Base-by-base conservation (phyloP, 2,113 vertebrate genomes). In the Eudyptes chrysolophus region DNA sequence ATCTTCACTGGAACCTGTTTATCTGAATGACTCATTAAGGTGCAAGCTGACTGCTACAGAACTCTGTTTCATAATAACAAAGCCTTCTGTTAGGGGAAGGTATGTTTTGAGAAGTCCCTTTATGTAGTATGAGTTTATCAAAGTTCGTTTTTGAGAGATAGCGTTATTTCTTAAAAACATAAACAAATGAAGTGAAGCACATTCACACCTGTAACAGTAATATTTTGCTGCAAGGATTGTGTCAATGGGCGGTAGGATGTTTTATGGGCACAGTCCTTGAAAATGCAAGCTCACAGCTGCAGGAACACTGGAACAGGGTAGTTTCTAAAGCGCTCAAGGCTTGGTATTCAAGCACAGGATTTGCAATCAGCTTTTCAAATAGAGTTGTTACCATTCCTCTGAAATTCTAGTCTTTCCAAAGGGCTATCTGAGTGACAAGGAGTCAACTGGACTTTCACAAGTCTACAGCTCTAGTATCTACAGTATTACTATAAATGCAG, bases 1-100 rank as follows among this genome's bases (percentile, higher is more conserved):
- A 98, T 97, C 97, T 95, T 80, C 90, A 60, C 80, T 36, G 82
- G 74, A 76, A 87, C 40, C 87, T 61, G 79, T 29, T 89, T 44
- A 70, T 62, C 95, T 34, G 68, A 44, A 46, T 54, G 90, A 94
- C 97, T 95, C 93, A 54, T 21, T 16, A 36, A 61, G 49, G 65
- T 29, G n/a, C 30, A 19, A 13, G 83, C 62, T 86, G 89, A 2
- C 66, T 81, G 79, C 88, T 26, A 2, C 32, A 55, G 72, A 76
- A 24, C 82, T 36, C 17, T 8, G 32, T 84, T 78, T 55, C 42
- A 30, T 57, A 78, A 5, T 11, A 88, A 15, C 40, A 62, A 13
- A 64, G 36, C 29, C 81, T 46, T 80, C n/a, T 34, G 16, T 60
- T 36, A 38, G 21, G 34, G 38, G n/a, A 29, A 48, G 26, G 9